Evolutionary conservation across 2,113 vertebrate species (phyloP).

Genomic region (Apus apus): DNA sequence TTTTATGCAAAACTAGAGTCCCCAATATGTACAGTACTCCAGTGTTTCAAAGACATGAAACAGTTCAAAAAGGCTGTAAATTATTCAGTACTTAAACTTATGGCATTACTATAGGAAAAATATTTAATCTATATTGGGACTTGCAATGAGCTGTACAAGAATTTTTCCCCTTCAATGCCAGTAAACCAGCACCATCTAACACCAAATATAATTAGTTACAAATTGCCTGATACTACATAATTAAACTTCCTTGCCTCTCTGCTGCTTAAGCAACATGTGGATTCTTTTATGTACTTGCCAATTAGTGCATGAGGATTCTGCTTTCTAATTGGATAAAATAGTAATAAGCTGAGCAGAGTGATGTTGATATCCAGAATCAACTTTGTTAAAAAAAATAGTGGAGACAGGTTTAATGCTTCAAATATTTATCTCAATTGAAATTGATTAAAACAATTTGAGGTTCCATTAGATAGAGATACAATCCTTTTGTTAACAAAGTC

Average conservation of each 20-base stretch:
- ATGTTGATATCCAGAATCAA: constrained; percentile 64
- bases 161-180: not conserved
- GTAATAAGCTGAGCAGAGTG: constrained; percentile 66
- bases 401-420: constrained; percentile 72
- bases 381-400: constrained; percentile 53
- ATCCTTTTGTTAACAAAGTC: constrained; percentile 69
- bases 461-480: constrained; percentile 67
- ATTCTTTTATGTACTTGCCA: constrained; percentile 69
- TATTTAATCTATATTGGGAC: constrained; percentile 19
- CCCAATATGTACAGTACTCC: fast-evolving
- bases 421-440: constrained; percentile 73
- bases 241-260: constrained; percentile 69
- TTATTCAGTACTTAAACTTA: not conserved
- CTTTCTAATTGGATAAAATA: constrained; percentile 72
- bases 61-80: not conserved
- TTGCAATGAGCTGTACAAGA: constrained; percentile 9
- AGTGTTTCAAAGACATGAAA: not conserved
- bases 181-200: constrained; percentile 49
- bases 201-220: constrained; percentile 71
- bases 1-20: not conserved
- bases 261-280: constrained; percentile 66
- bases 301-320: constrained; percentile 66
- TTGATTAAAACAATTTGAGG: constrained; percentile 74
- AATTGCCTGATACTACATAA: constrained; percentile 71
- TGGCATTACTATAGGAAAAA: not conserved